phyloP scores from a whole-genome alignment of 2,113 vertebrate genomes.

The Poeciliopsis prolifica region DNA sequence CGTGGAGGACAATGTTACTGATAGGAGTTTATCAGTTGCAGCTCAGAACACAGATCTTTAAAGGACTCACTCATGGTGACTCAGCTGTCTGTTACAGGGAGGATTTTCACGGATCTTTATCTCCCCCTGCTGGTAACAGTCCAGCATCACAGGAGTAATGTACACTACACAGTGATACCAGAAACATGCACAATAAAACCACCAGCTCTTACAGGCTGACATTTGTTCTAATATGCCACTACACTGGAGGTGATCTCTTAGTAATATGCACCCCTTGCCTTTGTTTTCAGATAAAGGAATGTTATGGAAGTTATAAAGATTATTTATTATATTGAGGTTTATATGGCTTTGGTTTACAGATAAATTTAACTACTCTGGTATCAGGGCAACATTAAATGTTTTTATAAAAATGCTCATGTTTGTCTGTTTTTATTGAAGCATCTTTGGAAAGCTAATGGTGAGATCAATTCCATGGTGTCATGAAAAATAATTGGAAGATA shows the following conservation, averaged over 20 bases:
- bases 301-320: constrained; percentile 37
- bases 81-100: constrained; percentile 39
- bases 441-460: background rate
- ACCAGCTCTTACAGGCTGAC: too few species aligned
- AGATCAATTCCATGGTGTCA: background rate
- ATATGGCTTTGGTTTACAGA: constrained; percentile 49
- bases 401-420: constrained; percentile 6
- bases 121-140: constrained; percentile 50
- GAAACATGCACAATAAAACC: background rate
- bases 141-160: constrained; percentile 39
- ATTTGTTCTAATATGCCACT: background rate
- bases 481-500: background rate
- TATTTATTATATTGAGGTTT: constrained; percentile 65
- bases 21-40: constrained; percentile 21
- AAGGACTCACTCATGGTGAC: background rate
- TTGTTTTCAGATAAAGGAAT: constrained; percentile 25
- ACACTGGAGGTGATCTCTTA: constrained; percentile 6
- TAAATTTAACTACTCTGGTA: constrained; percentile 44
- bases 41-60: constrained; percentile 9
- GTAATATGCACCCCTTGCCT: constrained; percentile 9
- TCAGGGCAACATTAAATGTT: constrained; percentile 61
- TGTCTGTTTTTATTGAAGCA: background rate
- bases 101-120: constrained; percentile 4
- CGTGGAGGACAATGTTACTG: constrained; percentile 41
- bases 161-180: background rate